These are phyloP conservation scores for Alouatta palliata DNA, from an alignment of 2,113 vertebrate genomes.

Conservation along the genomic window DNA sequence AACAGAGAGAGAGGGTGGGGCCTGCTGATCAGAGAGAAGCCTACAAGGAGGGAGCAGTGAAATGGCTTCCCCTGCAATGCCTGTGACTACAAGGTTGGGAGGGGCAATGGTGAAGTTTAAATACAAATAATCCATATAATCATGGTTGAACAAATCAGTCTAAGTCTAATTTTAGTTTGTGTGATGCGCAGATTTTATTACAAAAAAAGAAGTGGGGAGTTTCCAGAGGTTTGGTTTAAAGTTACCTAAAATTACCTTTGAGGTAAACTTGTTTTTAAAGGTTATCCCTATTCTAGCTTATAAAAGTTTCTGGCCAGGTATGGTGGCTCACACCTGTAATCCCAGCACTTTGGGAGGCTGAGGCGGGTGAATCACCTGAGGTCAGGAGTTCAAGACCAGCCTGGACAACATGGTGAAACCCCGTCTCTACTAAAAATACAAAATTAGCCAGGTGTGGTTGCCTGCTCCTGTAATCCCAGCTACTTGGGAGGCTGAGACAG, in stretches of 20 bases:
- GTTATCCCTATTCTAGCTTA: background rate
- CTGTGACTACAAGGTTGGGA: background rate
- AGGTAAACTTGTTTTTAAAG: background rate
- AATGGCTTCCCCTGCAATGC: too few species aligned
- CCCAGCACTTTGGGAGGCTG: too few species aligned
- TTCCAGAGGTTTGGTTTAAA: background rate
- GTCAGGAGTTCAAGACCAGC: too few species aligned
- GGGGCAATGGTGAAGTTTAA: background rate
- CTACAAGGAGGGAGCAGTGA: background rate
- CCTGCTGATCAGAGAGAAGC: background rate
- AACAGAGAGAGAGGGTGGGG: background rate
- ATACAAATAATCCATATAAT: background rate
- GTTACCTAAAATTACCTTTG: background rate
- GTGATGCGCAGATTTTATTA: background rate
- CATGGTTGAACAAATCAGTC: background rate
- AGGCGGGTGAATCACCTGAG: too few species aligned
- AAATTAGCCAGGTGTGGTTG: too few species aligned
- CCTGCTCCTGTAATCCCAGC: too few species aligned
- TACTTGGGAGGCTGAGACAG: too few species aligned
- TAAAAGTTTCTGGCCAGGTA: too few species aligned
- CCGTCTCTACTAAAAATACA: too few species aligned
- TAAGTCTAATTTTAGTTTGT: background rate
- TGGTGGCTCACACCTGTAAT: too few species aligned
- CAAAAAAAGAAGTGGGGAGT: background rate
- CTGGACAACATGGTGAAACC: too few species aligned